phyloP scores from a whole-genome alignment of 2,888 invertebrate species.

The Diadegma fenestrale region DNA sequence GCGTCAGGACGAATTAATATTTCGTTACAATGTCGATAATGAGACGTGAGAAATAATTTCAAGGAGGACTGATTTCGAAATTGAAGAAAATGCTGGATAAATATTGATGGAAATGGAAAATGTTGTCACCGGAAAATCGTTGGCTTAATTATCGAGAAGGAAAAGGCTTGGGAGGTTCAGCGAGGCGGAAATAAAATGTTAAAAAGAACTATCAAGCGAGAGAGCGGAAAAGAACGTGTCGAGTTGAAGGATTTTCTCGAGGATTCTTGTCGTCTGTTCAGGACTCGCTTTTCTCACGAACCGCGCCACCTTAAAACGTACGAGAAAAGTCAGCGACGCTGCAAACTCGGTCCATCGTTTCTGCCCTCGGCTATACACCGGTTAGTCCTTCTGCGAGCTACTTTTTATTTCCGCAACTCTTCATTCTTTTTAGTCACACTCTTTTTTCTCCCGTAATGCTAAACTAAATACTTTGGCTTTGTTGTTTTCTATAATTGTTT shows the following conservation, averaged over 20 bases:
- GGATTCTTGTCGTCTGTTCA: constrained; percentile 45
- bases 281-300: constrained; percentile 49
- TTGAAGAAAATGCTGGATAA: background rate
- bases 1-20: constrained; percentile 20
- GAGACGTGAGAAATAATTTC: constrained; percentile 11
- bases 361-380: constrained; percentile 37
- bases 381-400: constrained; percentile 44
- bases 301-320: constrained; percentile 33
- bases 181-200: background rate
- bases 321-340: constrained; percentile 32
- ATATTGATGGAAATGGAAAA: background rate
- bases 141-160: background rate
- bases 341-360: constrained; percentile 44
- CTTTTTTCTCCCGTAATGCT: background rate
- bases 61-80: background rate
- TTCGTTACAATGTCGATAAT: constrained; percentile 8
- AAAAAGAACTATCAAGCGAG: constrained; percentile 23
- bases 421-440: constrained; percentile 4
- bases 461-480: background rate
- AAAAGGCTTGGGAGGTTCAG: background rate
- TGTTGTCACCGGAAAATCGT: background rate
- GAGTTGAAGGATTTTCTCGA: constrained; percentile 58
- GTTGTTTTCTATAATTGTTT: background rate
- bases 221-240: constrained; percentile 48
- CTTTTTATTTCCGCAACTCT: constrained; percentile 31